Conservation (phyloP, 2,113 vertebrate species). For the Chaetodon auriga region DNA sequence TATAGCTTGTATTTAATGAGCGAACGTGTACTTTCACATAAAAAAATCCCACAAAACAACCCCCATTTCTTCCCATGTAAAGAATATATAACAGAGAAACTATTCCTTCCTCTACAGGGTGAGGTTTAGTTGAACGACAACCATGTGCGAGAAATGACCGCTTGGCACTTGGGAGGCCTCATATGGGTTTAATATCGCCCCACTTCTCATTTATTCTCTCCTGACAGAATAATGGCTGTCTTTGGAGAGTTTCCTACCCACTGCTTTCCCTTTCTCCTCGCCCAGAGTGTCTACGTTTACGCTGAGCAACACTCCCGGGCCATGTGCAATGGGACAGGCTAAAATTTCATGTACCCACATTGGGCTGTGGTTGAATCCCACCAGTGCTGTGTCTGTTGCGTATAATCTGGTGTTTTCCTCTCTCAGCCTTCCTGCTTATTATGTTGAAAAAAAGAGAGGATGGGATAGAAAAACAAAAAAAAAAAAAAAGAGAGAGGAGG, state of each 20-base stretch:
- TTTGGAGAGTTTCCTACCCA: constrained; percentile 75
- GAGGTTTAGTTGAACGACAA: constrained; percentile 65
- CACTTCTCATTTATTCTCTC: constrained; percentile 78
- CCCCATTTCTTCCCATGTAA: constrained; percentile 39
- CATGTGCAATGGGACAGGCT: constrained; percentile 55
- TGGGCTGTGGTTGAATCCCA: constrained; percentile 71
- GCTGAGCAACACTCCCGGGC: constrained; percentile 48
- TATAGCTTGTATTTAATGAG: constrained; percentile 4
- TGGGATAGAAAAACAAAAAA: not conserved
- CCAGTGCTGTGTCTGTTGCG: constrained; percentile 40
- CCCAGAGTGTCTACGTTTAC: constrained; percentile 68
- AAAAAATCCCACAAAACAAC: not conserved
- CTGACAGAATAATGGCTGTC: constrained; percentile 80
- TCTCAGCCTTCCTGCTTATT: constrained; percentile 36
- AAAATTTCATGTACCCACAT: constrained; percentile 59
- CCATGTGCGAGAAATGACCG: constrained; percentile 67
- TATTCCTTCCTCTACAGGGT: constrained; percentile 35
- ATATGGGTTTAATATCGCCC: constrained; percentile 85
- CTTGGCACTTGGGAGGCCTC: constrained; percentile 77
- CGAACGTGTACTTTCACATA: not conserved
- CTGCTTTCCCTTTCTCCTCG: constrained; percentile 66
- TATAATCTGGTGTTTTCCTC: constrained; percentile 54
- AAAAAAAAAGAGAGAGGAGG: not conserved
- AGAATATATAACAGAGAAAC: constrained; percentile 36
- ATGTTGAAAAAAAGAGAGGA: not conserved